phyloP scores from a whole-genome alignment of 2,113 vertebrate species.

The Hipposideros armiger region DNA sequence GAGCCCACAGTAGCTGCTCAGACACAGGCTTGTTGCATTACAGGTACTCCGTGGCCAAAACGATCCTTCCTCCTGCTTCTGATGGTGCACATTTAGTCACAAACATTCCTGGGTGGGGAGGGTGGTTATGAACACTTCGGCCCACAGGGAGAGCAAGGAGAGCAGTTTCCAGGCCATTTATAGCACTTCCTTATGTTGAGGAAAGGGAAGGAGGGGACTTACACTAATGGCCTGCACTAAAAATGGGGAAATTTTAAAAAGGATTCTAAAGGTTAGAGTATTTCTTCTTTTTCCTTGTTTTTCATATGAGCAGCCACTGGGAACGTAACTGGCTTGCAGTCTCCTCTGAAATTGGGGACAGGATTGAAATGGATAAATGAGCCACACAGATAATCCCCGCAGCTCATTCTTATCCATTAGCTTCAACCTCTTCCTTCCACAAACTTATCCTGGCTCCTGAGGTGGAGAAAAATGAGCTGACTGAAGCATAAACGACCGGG shows the following conservation, averaged over 20 bases:
- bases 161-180: slow-evolving; percentile 8
- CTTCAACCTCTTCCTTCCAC: neutral
- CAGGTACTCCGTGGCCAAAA: neutral
- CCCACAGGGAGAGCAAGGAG: neutral
- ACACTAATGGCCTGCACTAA: neutral
- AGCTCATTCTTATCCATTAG: neutral
- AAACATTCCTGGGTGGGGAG: neutral
- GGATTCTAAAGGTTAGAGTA: neutral
- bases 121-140: neutral
- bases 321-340: neutral
- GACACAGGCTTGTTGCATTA: neutral
- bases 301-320: neutral
- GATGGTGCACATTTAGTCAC: neutral
- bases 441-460: neutral
- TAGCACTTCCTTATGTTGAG: slow-evolving; percentile 15
- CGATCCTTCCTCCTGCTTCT: slow-evolving; percentile 39
- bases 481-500: accelerated
- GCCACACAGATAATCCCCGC: neutral
- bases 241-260: neutral
- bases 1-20: neutral
- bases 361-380: neutral
- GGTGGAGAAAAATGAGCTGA: neutral
- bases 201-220: slow-evolving; percentile 38
- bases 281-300: slow-evolving; percentile 39
- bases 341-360: neutral